These are phyloP conservation scores for Dione juno DNA, from an alignment of 2,888 invertebrate species.

Conservation along the genomic window DNA sequence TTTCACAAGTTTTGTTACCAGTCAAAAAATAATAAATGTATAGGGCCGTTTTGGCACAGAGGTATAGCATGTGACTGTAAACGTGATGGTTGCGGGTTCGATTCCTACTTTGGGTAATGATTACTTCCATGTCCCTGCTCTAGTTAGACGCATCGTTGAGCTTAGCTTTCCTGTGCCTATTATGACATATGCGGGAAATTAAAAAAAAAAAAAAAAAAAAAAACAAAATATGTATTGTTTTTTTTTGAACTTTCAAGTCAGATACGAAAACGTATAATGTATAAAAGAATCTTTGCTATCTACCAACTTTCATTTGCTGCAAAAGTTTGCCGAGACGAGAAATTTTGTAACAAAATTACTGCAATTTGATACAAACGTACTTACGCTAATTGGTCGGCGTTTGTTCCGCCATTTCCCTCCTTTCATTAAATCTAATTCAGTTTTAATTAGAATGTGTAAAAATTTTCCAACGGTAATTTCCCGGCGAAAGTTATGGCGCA, in stretches of 20 bases:
- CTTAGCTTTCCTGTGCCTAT: too few species aligned
- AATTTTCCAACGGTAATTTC: conserved; percentile 12
- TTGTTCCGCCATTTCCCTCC: conserved; percentile 31
- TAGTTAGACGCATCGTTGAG: too few species aligned
- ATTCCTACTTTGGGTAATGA: too few species aligned
- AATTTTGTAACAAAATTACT: conserved; percentile 26
- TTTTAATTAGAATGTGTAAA: conserved; percentile 39
- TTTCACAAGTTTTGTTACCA: too few species aligned
- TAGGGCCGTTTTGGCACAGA: too few species aligned
- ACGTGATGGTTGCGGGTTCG: too few species aligned
- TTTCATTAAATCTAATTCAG: conserved; percentile 39
- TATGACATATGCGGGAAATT: too few species aligned
- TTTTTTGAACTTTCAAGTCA: not conserved
- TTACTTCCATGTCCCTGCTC: too few species aligned
- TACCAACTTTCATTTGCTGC: not conserved
- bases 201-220: too few species aligned
- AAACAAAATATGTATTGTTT: too few species aligned
- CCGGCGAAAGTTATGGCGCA: conserved; percentile 6
- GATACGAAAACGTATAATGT: not conserved
- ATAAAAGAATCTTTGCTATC: not conserved
- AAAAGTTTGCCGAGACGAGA: not conserved
- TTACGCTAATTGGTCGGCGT: conserved; percentile 40
- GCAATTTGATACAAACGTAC: conserved; percentile 33
- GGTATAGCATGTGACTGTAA: too few species aligned
- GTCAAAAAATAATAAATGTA: too few species aligned